Conservation (phyloP, 1,140 invertebrate species). For the Drosophila cardini region DNA sequence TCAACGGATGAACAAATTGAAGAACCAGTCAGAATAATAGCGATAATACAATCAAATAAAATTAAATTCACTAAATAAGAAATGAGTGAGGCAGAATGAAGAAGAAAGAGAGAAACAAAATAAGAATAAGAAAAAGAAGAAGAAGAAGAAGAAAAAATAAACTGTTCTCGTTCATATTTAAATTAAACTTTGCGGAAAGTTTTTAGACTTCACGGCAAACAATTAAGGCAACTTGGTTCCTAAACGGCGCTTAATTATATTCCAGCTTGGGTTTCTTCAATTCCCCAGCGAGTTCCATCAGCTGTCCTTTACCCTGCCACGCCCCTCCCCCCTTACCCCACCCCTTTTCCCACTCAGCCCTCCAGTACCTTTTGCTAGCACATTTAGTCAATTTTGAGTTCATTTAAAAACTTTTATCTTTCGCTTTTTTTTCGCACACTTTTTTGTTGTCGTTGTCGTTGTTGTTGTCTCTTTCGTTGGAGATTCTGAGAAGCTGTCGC, state of each 20-base stretch:
- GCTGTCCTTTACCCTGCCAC: too few species aligned
- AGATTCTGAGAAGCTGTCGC: constrained; percentile 46
- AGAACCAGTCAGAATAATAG: constrained; percentile 1
- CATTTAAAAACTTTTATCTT: constrained; percentile 70
- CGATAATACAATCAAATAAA: constrained; percentile 24
- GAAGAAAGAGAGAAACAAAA: background rate
- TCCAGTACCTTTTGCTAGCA: constrained; percentile 70
- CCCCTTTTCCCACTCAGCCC: background rate
- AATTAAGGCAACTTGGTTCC: constrained; percentile 57
- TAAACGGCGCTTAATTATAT: constrained; percentile 83
- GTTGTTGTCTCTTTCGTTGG: constrained; percentile 56
- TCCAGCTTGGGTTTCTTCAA: constrained; percentile 29
- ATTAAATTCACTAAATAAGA: constrained; percentile 26
- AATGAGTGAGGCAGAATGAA: background rate
- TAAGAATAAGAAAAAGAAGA: background rate
- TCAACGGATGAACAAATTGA: constrained; percentile 31
- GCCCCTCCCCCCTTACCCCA: constrained; percentile 53
- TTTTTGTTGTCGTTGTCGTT: too few species aligned
- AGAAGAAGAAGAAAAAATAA: constrained; percentile 6
- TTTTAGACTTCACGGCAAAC: constrained; percentile 47
- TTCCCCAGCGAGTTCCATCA: constrained; percentile 46
- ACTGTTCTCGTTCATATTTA: constrained; percentile 72
- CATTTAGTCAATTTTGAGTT: constrained; percentile 83
- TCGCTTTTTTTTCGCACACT: constrained; percentile 24
- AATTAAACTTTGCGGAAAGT: constrained; percentile 79